phyloP scores from a whole-genome alignment of 2,797 vertebrate species.

The Falco cherrug region DNA sequence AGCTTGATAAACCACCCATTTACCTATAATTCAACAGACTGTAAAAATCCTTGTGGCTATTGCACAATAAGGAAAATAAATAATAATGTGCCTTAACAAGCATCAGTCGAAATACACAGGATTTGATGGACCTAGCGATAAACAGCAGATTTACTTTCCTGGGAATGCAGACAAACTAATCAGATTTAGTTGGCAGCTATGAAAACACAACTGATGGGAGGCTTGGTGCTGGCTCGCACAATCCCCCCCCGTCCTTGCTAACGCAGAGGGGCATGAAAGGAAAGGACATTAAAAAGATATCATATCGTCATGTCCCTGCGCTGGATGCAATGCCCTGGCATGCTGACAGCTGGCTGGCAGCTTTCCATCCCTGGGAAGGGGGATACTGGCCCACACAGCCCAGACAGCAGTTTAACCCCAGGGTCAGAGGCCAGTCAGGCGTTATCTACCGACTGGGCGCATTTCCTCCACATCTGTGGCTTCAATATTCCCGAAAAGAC shows the following conservation, averaged over 20 bases:
- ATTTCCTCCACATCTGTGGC: conserved; percentile 73
- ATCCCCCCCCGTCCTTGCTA: background rate
- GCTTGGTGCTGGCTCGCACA: background rate
- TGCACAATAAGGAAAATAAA: conserved; percentile 46
- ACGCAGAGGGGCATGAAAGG: background rate
- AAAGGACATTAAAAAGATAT: background rate
- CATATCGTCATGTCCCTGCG: accelerated
- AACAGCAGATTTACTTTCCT: conserved; percentile 11
- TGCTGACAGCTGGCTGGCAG: conserved; percentile 77
- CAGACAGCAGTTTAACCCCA: conserved; percentile 85
- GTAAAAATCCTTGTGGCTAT: conserved; percentile 54
- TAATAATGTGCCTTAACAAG: conserved; percentile 56
- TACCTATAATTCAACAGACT: conserved; percentile 56
- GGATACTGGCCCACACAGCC: conserved; percentile 80
- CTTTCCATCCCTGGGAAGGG: conserved; percentile 78
- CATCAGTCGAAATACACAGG: background rate
- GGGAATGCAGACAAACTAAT: conserved; percentile 49
- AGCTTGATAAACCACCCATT: conserved; percentile 45
- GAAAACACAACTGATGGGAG: conserved; percentile 31
- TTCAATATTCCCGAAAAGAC: conserved; percentile 39
- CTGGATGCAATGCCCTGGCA: conserved; percentile 19
- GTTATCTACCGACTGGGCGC: conserved; percentile 81
- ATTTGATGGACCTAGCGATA: background rate
- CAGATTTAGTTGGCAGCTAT: conserved; percentile 63
- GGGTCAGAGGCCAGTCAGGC: conserved; percentile 90